Base-by-base conservation (phyloP, 2,888 invertebrate species). In the Drosophila pseudotalamancana region DNA sequence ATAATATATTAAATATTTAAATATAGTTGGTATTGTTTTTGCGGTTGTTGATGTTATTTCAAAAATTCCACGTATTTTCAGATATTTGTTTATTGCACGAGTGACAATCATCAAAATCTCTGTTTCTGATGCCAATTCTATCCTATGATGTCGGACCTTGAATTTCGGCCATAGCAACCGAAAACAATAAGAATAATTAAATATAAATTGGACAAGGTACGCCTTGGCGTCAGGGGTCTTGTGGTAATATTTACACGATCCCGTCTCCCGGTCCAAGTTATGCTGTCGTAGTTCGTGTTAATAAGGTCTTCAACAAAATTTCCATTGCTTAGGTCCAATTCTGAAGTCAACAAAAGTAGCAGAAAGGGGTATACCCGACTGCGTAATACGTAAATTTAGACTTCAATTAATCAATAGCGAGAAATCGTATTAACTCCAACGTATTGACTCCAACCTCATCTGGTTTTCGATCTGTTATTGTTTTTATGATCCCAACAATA, bases 151-250 rank as follows among this genome's bases (percentile, higher is more conserved):
- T n/a, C n/a, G n/a, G n/a, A n/a, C n/a, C n/a, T n/a, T n/a, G n/a
- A n/a, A n/a, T n/a, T n/a, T n/a, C n/a, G n/a, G n/a, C n/a, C n/a
- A n/a, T n/a, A n/a, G n/a, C n/a, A n/a, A n/a, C n/a, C 69, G 57
- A 62, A 69, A 71, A 55, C 76, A 83, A 77, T 77, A 83, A 79
- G 77, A 77, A 83, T 83, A 83, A 77, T 83, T 79, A 83, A 79
- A 53, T 59, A 46, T 49, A 43, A 40, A 66, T 40, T 34, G 40
- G 78, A 73, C 79, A 74, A 74, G 73, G 79, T 74, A 78, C 74
- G 46, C 14, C 29, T 31, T 49, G 56, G 66, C 72, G 37, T 45
- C 53, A 32, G 49, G 49, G 68, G 49, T 23, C 43, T 27, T 55
- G 42, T 54, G 54, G 23, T 46, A 61, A 43, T 43, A 25, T 43